These are phyloP conservation scores for Trigoniulus corallinus DNA, from an alignment of 1,140 invertebrate genomes.

Conservation along the genomic window DNA sequence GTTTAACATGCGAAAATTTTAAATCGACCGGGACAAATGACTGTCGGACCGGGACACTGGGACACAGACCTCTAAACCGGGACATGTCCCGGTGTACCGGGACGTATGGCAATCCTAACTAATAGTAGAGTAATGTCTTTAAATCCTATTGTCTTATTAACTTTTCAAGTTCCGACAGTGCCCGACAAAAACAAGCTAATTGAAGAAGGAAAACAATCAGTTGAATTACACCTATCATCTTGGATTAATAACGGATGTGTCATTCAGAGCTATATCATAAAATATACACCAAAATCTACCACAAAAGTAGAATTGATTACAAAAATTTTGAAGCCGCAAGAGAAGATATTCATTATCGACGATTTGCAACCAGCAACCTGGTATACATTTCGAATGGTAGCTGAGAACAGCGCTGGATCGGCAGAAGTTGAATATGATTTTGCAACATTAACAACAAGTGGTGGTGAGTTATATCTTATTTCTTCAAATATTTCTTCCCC, in stretches of 20 bases:
- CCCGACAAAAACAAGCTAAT: background rate
- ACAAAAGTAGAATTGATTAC: background rate
- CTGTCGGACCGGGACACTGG: too few relatives aligned
- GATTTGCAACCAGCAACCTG: slow-evolving; percentile 83
- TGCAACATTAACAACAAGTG: slow-evolving; percentile 83
- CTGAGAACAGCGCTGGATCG: slow-evolving; percentile 88
- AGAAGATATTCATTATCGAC: slow-evolving; percentile 50
- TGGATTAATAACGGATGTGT: slow-evolving; percentile 81
- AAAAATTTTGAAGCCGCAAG: background rate
- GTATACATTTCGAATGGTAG: slow-evolving; percentile 75
- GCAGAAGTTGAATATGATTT: slow-evolving; percentile 88
- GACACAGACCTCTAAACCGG: too few relatives aligned
- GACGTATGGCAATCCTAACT: too few relatives aligned
- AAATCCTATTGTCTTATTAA: background rate
- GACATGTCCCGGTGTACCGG: too few relatives aligned
- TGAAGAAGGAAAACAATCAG: slow-evolving; percentile 41
- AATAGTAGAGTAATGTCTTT: background rate
- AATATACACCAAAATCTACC: slow-evolving; percentile 38
- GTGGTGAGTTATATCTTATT: slow-evolving; percentile 50
- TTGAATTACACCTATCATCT: slow-evolving; percentile 67
- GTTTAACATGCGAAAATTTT: too few relatives aligned
- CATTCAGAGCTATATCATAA: slow-evolving; percentile 68
- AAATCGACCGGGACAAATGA: too few relatives aligned
- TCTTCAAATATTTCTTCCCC: background rate
- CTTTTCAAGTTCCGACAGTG: background rate